Evolutionary conservation across 2,888 invertebrate genomes (phyloP).

Genomic region (Allolobophora icterica): DNA sequence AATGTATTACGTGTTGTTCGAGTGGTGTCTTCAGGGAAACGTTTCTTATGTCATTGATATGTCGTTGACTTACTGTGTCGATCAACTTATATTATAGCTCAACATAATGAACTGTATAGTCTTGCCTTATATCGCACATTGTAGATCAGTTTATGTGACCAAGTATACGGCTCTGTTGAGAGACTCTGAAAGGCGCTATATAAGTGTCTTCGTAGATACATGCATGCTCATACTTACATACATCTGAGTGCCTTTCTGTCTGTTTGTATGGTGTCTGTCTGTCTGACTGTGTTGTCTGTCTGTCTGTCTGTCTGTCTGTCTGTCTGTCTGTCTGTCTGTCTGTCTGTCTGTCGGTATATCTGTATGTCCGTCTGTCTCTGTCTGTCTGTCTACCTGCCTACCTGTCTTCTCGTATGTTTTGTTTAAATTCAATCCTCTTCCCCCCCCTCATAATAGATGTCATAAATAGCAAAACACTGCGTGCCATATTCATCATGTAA

Average conservation of each 20-base stretch:
- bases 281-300: conserved; percentile 29
- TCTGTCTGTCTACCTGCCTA: conserved; percentile 34
- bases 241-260: conserved; percentile 32
- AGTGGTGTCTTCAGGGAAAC: not conserved
- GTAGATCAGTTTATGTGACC: not conserved
- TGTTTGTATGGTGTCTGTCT: conserved; percentile 25
- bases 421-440: not conserved
- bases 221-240: not conserved
- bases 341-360: conserved; percentile 37
- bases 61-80: not conserved
- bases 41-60: not conserved
- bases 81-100: not conserved
- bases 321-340: conserved; percentile 30
- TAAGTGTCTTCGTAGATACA: not conserved
- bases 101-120: not conserved
- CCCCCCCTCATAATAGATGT: not conserved
- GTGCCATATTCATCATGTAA: too few species aligned
- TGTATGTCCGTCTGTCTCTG: conserved; percentile 29
- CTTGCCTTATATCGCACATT: not conserved
- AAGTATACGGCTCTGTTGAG: not conserved
- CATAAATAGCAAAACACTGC: too few species aligned
- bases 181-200: not conserved
- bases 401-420: conserved; percentile 32
- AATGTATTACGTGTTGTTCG: not conserved
- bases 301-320: conserved; percentile 35